phyloP scores from a whole-genome alignment of 2,888 invertebrate species.

The Drosophila tripunctata region DNA sequence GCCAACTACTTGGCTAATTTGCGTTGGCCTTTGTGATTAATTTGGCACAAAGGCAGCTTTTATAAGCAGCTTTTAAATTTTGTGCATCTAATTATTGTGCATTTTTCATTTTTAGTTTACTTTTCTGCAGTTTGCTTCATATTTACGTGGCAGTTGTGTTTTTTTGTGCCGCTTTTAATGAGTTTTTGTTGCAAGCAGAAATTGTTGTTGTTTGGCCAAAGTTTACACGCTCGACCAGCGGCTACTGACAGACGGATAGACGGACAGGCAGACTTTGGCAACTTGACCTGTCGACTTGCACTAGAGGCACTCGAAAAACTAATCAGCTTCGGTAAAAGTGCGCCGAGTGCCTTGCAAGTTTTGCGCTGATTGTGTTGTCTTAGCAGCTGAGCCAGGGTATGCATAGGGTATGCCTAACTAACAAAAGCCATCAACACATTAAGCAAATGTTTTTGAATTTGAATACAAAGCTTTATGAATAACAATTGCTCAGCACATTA shows the following conservation, averaged over 20 bases:
- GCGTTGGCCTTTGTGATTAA: slow-evolving; percentile 10
- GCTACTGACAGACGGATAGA: slow-evolving; percentile 36
- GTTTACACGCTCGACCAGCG: slow-evolving; percentile 60
- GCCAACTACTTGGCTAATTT: slow-evolving; percentile 6
- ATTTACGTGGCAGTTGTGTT: slow-evolving; percentile 67
- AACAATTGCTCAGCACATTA: no score
- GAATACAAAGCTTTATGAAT: no score
- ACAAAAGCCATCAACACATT: no score
- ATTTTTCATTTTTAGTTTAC: slow-evolving; percentile 54
- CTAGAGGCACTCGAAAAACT: slow-evolving; percentile 76
- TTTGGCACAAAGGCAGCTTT: slow-evolving; percentile 31
- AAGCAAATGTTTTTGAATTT: not conserved
- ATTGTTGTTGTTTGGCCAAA: slow-evolving; percentile 49
- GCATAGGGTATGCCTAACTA: not conserved
- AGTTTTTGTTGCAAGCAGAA: slow-evolving; percentile 64
- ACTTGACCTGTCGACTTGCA: slow-evolving; percentile 58
- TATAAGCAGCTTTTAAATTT: slow-evolving; percentile 54
- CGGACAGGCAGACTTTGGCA: slow-evolving; percentile 43
- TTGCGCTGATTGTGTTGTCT: slow-evolving; percentile 39
- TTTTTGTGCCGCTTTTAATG: slow-evolving; percentile 73
- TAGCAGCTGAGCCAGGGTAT: slow-evolving; percentile 8
- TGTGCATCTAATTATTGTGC: slow-evolving; percentile 70
- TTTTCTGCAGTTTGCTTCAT: slow-evolving; percentile 31
- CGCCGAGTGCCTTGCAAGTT: slow-evolving; percentile 53
- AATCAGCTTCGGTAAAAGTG: slow-evolving; percentile 64